Conservation (phyloP, 2,113 vertebrate genomes). For the Oreochromis spilurus region DNA sequence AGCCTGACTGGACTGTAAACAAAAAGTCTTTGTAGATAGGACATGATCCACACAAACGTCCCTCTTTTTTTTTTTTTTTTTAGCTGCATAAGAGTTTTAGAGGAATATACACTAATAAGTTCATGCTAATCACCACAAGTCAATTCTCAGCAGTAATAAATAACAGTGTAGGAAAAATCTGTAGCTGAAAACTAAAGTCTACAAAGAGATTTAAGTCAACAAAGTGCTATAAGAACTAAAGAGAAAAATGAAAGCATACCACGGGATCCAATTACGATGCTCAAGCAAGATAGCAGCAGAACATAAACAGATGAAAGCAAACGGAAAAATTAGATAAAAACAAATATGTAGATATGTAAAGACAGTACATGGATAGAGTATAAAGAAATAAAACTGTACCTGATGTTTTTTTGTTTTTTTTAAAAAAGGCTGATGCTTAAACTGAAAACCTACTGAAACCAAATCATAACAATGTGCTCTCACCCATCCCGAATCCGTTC, state of each 20-base stretch:
- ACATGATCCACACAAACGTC: not conserved
- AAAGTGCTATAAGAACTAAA: not conserved
- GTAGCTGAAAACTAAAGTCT: not conserved
- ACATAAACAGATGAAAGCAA: not conserved
- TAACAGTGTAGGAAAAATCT: not conserved
- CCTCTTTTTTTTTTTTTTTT: not conserved
- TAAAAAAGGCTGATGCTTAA: not conserved
- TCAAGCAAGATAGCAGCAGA: not conserved
- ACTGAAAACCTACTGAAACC: not conserved
- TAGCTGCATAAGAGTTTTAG: not conserved
- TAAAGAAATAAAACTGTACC: not conserved
- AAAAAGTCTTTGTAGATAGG: not conserved
- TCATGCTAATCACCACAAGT: not conserved
- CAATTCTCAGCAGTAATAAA: not conserved
- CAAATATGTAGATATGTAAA: not conserved
- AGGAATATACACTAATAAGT: not conserved
- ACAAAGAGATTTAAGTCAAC: not conserved
- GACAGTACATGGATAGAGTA: not conserved
- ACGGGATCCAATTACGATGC: not conserved
- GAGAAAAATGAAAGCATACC: not conserved
- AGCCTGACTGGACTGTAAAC: not conserved
- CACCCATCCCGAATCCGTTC: not conserved
- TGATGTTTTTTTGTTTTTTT: not conserved
- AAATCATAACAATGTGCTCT: not conserved
- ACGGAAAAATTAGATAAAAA: not conserved